These are phyloP conservation scores for Odontomachus brunneus DNA, from an alignment of 1,140 invertebrate genomes.

Conservation along the genomic window DNA sequence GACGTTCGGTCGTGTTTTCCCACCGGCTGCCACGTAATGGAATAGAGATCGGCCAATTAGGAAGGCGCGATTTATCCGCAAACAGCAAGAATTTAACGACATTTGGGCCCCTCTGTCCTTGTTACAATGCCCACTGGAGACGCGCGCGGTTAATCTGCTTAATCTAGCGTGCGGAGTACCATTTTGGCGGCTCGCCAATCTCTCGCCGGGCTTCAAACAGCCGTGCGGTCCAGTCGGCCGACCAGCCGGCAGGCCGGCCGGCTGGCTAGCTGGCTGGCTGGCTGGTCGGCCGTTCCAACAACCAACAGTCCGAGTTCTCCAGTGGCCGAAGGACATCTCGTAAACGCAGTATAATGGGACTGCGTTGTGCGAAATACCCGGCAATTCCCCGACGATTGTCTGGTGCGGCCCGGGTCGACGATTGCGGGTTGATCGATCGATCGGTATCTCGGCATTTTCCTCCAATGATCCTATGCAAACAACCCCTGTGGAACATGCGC, in stretches of 20 bases:
- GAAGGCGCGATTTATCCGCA: constrained; percentile 51
- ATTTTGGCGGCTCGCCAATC: constrained; percentile 60
- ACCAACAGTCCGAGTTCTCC: constrained; percentile 3
- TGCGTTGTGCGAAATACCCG: constrained; percentile 12
- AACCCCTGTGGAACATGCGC: background rate
- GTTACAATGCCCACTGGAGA: constrained; percentile 57
- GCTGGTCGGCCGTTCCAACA: too few species aligned
- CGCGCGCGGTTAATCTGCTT: constrained; percentile 63
- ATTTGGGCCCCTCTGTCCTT: constrained; percentile 15
- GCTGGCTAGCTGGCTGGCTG: background rate
- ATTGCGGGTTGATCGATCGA: constrained; percentile 3
- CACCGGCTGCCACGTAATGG: constrained; percentile 27
- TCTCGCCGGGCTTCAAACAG: background rate
- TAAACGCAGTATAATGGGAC: constrained; percentile 32
- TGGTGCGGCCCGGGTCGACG: background rate
- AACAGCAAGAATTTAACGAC: constrained; percentile 58
- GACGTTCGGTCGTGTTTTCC: constrained; percentile 35
- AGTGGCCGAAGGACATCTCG: constrained; percentile 37
- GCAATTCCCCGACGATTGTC: constrained; percentile 45
- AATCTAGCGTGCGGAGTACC: constrained; percentile 60
- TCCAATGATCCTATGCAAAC: background rate
- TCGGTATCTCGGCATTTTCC: background rate
- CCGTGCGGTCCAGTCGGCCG: background rate
- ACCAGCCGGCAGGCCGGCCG: background rate
- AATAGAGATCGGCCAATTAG: constrained; percentile 50